These are phyloP conservation scores for Amia ocellicauda DNA, from an alignment of 2,113 vertebrate genomes.

Conservation along the genomic window DNA sequence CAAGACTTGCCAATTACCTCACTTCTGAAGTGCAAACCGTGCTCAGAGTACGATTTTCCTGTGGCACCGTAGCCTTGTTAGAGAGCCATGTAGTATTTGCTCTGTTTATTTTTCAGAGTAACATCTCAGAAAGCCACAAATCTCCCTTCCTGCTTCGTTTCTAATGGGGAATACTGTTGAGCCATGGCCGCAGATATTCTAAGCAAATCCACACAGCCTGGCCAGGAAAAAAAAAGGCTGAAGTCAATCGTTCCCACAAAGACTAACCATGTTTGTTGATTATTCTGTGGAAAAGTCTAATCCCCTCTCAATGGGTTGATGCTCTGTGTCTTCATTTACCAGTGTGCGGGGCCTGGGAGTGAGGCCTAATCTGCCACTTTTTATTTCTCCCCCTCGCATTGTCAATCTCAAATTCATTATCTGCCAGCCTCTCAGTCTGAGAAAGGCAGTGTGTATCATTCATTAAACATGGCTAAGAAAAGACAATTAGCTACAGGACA, in stretches of 20 bases:
- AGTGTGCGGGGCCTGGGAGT: constrained; percentile 40
- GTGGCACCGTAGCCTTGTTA: not conserved
- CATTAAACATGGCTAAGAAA: constrained; percentile 41
- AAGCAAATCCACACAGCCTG: not conserved
- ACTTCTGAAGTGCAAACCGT: constrained; percentile 14
- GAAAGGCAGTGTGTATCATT: constrained; percentile 45
- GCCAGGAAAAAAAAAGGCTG: not conserved
- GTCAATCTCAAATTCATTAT: constrained; percentile 40
- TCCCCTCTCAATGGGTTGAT: constrained; percentile 50
- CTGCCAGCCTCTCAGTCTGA: constrained; percentile 31
- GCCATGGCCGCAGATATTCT: constrained; percentile 1
- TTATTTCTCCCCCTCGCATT: constrained; percentile 38
- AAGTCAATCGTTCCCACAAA: constrained; percentile 35
- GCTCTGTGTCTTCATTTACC: constrained; percentile 45
- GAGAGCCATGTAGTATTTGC: not conserved
- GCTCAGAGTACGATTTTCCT: not conserved
- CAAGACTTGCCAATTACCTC: constrained; percentile 44
- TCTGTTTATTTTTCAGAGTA: constrained; percentile 12
- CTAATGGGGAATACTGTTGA: not conserved
- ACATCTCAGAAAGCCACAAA: not conserved
- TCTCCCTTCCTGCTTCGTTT: not conserved
- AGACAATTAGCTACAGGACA: constrained; percentile 51
- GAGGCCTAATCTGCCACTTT: constrained; percentile 41
- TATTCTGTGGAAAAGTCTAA: constrained; percentile 50
- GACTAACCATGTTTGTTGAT: constrained; percentile 38